These are phyloP conservation scores for Ficedula albicollis DNA, from an alignment of 2,797 vertebrate species.

Conservation along the genomic window DNA sequence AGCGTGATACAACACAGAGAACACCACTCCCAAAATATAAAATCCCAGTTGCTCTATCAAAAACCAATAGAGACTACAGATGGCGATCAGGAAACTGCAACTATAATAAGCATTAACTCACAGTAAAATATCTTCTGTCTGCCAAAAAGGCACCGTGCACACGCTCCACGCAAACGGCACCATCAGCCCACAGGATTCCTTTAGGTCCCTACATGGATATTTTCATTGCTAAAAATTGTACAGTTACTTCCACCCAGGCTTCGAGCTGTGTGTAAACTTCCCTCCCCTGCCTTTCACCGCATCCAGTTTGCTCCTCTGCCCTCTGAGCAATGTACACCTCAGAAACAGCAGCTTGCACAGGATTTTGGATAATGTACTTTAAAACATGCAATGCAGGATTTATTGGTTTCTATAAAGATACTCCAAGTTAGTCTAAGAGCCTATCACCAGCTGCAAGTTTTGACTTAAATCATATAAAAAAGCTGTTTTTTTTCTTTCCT, in stretches of 20 bases:
- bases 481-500: background rate
- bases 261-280: background rate
- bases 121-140: background rate
- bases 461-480: background rate
- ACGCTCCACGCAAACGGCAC: constrained; percentile 1
- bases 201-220: constrained; percentile 62
- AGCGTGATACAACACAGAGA: background rate
- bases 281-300: background rate
- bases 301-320: constrained; percentile 2
- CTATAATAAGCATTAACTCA: constrained; percentile 15
- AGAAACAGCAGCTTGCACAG: background rate
- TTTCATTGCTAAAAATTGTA: constrained; percentile 58
- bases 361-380: background rate
- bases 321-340: background rate
- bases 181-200: constrained; percentile 71
- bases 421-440: background rate
- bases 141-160: background rate
- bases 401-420: background rate
- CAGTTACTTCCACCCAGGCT: constrained; percentile 26
- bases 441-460: background rate
- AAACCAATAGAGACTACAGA: constrained; percentile 29
- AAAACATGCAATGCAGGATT: background rate
- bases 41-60: constrained; percentile 18
- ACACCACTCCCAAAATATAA: background rate
- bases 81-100: constrained; percentile 9